These are phyloP conservation scores for Dasysyrphus albostriatus DNA, from an alignment of 2,888 invertebrate genomes.

Conservation along the genomic window DNA sequence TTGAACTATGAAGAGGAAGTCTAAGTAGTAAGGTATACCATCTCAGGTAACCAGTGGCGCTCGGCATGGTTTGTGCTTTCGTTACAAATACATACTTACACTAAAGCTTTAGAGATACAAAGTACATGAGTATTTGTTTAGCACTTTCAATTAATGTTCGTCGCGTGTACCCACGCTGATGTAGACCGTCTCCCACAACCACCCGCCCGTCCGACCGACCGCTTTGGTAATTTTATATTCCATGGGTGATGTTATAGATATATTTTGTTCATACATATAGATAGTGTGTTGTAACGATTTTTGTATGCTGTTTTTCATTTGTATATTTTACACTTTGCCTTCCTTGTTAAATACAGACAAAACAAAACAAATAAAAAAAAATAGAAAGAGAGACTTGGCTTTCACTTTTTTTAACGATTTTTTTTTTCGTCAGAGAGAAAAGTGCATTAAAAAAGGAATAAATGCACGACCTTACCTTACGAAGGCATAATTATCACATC, in stretches of 20 bases:
- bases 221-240: conserved; percentile 67
- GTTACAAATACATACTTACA: conserved; percentile 1
- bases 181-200: background rate
- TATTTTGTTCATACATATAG: conserved; percentile 41
- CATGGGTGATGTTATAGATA: conserved; percentile 59
- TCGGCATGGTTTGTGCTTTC: conserved; percentile 16
- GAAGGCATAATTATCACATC: conserved; percentile 62
- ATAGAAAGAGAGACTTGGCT: conserved; percentile 50
- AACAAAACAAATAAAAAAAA: background rate
- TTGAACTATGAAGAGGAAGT: conserved; percentile 61
- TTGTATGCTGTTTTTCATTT: conserved; percentile 6
- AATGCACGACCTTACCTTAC: conserved; percentile 62
- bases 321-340: conserved; percentile 38
- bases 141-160: conserved; percentile 66
- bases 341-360: conserved; percentile 38
- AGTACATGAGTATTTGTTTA: conserved; percentile 52
- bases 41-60: conserved; percentile 46
- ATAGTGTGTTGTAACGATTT: conserved; percentile 30
- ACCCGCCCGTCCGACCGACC: background rate
- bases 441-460: conserved; percentile 34
- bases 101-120: background rate
- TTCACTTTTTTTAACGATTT: conserved; percentile 68
- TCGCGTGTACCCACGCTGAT: conserved; percentile 70
- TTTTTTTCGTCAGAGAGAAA: conserved; percentile 31
- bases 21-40: conserved; percentile 4